Evolutionary conservation across 2,113 vertebrate species (phyloP).

Genomic region (Gymnobelideus leadbeateri): DNA sequence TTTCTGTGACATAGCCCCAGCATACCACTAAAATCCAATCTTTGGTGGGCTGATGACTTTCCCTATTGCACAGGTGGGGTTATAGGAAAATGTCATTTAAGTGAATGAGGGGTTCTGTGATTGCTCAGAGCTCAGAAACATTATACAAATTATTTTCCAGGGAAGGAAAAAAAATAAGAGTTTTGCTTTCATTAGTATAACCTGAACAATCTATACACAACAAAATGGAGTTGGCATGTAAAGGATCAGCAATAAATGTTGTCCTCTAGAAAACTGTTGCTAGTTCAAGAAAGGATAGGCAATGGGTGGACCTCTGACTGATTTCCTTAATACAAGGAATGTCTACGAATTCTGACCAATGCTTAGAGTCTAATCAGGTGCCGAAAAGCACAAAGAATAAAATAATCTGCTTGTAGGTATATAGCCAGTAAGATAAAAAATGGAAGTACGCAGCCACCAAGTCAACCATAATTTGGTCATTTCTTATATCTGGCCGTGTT

Average conservation of each 20-base stretch:
- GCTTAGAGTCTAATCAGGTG: not conserved
- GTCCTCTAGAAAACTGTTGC: not conserved
- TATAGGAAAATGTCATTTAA: not conserved
- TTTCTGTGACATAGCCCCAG: not conserved
- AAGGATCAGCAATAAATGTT: not conserved
- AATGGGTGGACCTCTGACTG: not conserved
- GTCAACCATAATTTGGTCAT: not conserved
- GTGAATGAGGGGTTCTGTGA: not conserved
- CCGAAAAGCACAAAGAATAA: not conserved
- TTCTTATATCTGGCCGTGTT: not conserved
- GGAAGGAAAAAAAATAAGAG: too few relatives aligned
- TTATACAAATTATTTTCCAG: not conserved
- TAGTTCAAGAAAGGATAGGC: not conserved
- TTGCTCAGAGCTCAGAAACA: not conserved
- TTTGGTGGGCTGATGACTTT: not conserved
- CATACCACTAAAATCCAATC: fast-evolving
- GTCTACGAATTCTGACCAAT: not conserved
- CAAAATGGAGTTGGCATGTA: not conserved
- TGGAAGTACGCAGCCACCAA: constrained; percentile 21
- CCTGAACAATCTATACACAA: not conserved
- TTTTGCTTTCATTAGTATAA: constrained; percentile 11
- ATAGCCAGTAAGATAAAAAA: not conserved
- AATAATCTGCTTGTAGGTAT: not conserved
- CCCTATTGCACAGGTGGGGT: not conserved
- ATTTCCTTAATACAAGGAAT: not conserved